These are phyloP conservation scores for Coelopa pilipes DNA, from an alignment of 2,888 invertebrate species.

Conservation along the genomic window DNA sequence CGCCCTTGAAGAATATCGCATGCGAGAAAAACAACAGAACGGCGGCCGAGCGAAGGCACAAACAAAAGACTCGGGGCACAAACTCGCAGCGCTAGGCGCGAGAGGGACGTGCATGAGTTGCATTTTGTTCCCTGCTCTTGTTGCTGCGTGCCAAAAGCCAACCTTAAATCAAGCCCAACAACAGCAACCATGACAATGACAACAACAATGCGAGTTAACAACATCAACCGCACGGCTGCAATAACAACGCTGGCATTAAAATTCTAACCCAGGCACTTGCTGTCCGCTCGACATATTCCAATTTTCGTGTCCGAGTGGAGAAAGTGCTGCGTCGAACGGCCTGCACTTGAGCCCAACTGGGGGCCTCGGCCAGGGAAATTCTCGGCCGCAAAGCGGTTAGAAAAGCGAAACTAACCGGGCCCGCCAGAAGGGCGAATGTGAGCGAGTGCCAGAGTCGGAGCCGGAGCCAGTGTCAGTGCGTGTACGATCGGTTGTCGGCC, in stretches of 20 bases:
- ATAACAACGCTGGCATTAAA: not conserved
- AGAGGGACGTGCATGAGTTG: conserved; percentile 30
- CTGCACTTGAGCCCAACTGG: not conserved
- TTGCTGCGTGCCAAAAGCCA: conserved; percentile 15
- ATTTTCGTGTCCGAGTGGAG: conserved; percentile 33
- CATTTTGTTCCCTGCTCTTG: conserved; percentile 13
- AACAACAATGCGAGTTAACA: not conserved
- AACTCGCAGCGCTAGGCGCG: conserved; percentile 18
- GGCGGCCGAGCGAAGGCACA: conserved; percentile 21
- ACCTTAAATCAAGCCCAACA: conserved; percentile 15
- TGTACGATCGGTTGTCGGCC: not conserved
- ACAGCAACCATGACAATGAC: not conserved
- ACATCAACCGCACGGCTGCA: not conserved
- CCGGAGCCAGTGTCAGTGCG: not conserved
- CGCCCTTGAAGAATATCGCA: conserved; percentile 41
- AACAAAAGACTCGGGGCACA: conserved; percentile 25
- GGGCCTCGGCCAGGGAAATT: not conserved
- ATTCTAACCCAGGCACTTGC: conserved; percentile 18
- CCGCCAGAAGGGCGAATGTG: too few species aligned
- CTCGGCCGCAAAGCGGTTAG: not conserved
- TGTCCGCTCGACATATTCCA: conserved; percentile 3
- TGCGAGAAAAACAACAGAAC: not conserved
- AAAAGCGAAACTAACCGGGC: not conserved
- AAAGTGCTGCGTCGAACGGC: conserved; percentile 26
- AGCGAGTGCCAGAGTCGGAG: too few species aligned